A percentile compares a stretch with the other conserved stretches of the same genome.
These are phyloP conservation scores for Apoderus coryli DNA, from an alignment of 2,888 invertebrate species.

Conservation along the genomic window DNA sequence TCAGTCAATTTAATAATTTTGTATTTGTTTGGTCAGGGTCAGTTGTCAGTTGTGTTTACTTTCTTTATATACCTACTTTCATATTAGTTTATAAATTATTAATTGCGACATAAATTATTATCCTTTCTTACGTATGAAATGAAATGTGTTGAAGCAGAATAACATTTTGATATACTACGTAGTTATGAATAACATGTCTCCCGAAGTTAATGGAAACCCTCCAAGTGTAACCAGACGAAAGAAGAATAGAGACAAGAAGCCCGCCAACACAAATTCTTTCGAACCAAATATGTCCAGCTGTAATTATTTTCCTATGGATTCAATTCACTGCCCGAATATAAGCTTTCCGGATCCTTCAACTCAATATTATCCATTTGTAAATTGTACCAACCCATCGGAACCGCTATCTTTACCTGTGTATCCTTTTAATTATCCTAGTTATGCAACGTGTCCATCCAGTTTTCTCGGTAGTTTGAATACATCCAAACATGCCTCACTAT, in stretches of 20 bases:
- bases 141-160: too few relatives aligned
- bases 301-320: slow-evolving; percentile 22
- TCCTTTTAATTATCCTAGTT: slow-evolving; percentile 37
- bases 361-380: slow-evolving; percentile 24
- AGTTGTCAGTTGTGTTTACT: too few relatives aligned
- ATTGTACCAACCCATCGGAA: slow-evolving; percentile 35
- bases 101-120: too few relatives aligned
- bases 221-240: slow-evolving; percentile 31
- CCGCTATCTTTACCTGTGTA: slow-evolving; percentile 50
- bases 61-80: too few relatives aligned
- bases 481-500: slow-evolving; percentile 18
- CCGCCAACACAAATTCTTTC: slow-evolving; percentile 16
- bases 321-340: slow-evolving; percentile 20
- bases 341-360: slow-evolving; percentile 23
- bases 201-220: slow-evolving; percentile 31
- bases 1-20: too few relatives aligned
- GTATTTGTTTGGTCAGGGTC: too few relatives aligned
- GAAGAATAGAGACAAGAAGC: slow-evolving; percentile 28
- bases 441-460: slow-evolving; percentile 15
- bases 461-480: slow-evolving; percentile 19
- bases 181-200: slow-evolving; percentile 28
- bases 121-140: too few relatives aligned
- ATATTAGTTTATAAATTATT: too few relatives aligned
- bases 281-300: slow-evolving; percentile 24
- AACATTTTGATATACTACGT: too few relatives aligned